phyloP scores from a whole-genome alignment of 2,113 vertebrate species.

The Macrotus californicus region DNA sequence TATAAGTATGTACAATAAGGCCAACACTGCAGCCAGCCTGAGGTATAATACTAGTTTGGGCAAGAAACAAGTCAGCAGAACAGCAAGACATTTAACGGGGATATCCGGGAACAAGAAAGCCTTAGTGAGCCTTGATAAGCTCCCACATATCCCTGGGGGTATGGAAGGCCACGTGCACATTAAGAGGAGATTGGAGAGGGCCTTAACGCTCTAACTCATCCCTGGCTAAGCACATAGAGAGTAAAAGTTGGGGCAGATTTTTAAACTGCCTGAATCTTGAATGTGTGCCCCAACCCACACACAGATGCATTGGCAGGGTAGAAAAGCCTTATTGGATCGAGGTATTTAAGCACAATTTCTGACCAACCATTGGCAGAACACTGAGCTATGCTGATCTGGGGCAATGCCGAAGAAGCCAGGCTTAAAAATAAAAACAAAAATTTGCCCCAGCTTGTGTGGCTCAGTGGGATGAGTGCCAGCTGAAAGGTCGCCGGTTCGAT shows the following conservation, averaged over 20 bases:
- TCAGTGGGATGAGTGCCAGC: too few relatives aligned
- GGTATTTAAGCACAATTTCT: neutral
- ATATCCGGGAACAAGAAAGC: neutral
- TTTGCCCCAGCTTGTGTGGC: too few relatives aligned
- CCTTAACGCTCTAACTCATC: neutral
- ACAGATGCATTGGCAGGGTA: neutral
- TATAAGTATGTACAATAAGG: neutral
- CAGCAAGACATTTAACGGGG: neutral
- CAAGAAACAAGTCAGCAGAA: neutral
- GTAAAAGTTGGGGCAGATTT: neutral
- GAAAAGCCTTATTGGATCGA: neutral
- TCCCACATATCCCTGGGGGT: neutral
- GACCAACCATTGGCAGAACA: neutral
- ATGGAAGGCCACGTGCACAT: neutral
- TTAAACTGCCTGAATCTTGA: neutral
- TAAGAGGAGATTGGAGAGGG: neutral
- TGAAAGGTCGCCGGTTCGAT: too few relatives aligned
- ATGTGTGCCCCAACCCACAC: neutral
- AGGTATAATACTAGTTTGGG: neutral
- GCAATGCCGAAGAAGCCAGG: neutral
- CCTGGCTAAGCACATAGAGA: neutral
- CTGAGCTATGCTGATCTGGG: neutral
- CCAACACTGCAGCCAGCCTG: neutral
- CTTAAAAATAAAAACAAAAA: constrained; percentile 35
- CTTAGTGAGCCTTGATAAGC: neutral